Evolutionary conservation across 2,797 vertebrate species (phyloP).

Genomic region (Danio tinwini): DNA sequence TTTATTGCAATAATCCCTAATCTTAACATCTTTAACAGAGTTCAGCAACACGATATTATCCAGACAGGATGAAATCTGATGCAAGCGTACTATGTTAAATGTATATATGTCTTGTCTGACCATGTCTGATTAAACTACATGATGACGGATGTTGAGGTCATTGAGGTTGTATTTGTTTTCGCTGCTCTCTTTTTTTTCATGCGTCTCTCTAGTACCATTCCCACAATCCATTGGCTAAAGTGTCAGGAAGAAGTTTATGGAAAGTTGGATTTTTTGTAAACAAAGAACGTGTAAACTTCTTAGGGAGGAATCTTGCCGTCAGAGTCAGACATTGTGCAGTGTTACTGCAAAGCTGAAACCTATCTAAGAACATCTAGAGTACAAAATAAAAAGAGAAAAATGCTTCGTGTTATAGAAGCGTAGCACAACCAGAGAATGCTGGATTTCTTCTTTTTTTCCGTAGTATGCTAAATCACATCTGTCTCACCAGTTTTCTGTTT

Average conservation of each 20-base stretch:
- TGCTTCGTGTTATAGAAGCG: not conserved
- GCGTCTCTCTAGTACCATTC: not conserved
- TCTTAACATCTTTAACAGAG: not conserved
- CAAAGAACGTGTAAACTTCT: conserved; percentile 5
- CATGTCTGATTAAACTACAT: not conserved
- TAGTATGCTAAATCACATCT: conserved; percentile 9
- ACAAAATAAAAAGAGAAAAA: not conserved
- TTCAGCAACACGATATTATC: not conserved
- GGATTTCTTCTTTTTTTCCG: conserved; percentile 36
- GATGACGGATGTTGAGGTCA: not conserved
- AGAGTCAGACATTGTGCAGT: not conserved
- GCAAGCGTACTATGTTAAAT: not conserved
- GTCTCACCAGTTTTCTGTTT: conserved; percentile 37
- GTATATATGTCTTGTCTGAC: not conserved
- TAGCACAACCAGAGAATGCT: conserved; percentile 25
- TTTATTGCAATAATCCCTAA: too few relatives aligned
- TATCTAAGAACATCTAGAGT: not conserved
- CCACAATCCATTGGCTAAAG: not conserved
- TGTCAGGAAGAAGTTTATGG: conserved; percentile 1
- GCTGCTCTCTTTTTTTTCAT: not conserved
- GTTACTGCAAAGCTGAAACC: not conserved
- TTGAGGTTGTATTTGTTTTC: not conserved
- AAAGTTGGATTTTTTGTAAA: conserved; percentile 12
- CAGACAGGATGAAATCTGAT: not conserved
- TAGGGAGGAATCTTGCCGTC: not conserved